Base-by-base conservation (phyloP, 2,113 vertebrate genomes). In the Rhea pennata region DNA sequence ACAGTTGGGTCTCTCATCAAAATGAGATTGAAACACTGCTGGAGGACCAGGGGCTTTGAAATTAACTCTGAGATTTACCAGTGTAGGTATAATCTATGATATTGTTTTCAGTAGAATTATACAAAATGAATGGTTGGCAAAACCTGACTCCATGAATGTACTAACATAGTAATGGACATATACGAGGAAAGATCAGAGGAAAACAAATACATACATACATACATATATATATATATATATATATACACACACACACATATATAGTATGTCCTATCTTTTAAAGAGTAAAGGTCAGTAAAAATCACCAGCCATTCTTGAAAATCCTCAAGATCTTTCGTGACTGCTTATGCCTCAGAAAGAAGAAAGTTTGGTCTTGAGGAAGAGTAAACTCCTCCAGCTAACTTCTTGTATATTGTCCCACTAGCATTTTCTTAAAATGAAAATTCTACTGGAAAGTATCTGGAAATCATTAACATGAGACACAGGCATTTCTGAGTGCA, bases 391-490 rank as follows among this genome's bases (percentile, higher is more conserved):
- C 80, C n/a, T 93, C 46, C 39, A 73, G 10, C 42, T 86, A 87
- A 33, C 44, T 96, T 95, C 66, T 89, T 9, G 15, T 93, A 51
- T 87, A 88, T 58, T 92, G 58, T 96, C 50, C 15, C 7, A 83
- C 39, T 92, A 84, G 53, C 97, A 64, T 92, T 97, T 97, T 97
- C 56, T 71, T 65, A 48, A 94, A 90, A 90, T 77, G 78, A 97
- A 95, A 76, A 84, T 62, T 10, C 29, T 85, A 71, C 73, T 95
- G 62, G 46, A 96, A 95, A 90, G 44, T 10, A 95, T 89, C 88
- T 94, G 84, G 59, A 64, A 91, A 84, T 94, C 81, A 95, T 97
- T 96, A 97, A 95, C 85, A 96, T 84, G 56, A 95, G 96, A 92
- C 92, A 92, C 93, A 78, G 72, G 92, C 66, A 81, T 96, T 97